Conservation (phyloP, 1,140 invertebrate species). For the Zaprionus lachaisei region DNA sequence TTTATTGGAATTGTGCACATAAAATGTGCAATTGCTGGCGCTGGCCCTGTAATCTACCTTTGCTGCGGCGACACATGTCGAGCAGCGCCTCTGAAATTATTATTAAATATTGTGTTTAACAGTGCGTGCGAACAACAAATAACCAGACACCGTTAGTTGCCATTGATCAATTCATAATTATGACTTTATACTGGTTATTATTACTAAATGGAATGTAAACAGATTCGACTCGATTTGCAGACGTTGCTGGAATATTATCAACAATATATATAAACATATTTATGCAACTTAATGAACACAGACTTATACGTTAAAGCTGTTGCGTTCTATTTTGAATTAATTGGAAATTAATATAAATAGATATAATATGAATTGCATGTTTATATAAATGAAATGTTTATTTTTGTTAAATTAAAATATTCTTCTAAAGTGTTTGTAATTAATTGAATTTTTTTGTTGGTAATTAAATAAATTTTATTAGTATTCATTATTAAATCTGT, state of each 20-base stretch:
- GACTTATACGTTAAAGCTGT: not conserved
- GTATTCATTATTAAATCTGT: too few species aligned
- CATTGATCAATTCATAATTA: conserved; percentile 15
- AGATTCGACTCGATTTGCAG: not conserved
- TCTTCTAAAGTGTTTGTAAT: too few species aligned
- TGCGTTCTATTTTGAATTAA: not conserved
- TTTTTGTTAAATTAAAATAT: too few species aligned
- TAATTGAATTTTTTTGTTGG: too few species aligned
- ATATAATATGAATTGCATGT: not conserved
- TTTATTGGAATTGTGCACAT: conserved; percentile 71
- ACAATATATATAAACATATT: not conserved
- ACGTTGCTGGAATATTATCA: not conserved
- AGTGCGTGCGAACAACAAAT: not conserved
- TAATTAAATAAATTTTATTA: too few species aligned
- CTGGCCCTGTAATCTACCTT: conserved; percentile 41
- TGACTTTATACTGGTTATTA: not conserved
- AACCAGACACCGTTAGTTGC: conserved; percentile 4
- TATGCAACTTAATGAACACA: not conserved
- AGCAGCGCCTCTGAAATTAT: conserved; percentile 17
- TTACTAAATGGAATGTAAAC: not conserved
- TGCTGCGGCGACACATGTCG: conserved; percentile 60
- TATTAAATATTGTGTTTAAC: conserved; percentile 40
- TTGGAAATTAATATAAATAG: not conserved
- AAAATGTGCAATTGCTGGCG: conserved; percentile 60
- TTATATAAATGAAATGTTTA: too few species aligned